Percentiles rank a stretch among this genome's conserved stretches.
Evolutionary conservation across 2,113 vertebrate species (phyloP).

Genomic region (Vidua macroura): DNA sequence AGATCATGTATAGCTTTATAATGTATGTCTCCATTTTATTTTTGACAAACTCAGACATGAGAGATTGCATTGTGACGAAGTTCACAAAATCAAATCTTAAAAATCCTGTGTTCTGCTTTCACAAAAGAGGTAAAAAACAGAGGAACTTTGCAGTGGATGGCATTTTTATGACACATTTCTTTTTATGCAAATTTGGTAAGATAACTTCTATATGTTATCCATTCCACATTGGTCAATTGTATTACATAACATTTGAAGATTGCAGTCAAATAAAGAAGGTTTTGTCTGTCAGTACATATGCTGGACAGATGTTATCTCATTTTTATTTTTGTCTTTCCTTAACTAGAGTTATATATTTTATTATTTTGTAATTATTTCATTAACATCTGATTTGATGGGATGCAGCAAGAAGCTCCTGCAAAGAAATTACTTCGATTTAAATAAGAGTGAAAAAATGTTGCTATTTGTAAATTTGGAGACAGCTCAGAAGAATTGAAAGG

Average conservation of each 20-base stretch:
- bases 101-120: background rate
- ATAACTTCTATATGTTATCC: background rate
- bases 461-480: conserved; percentile 4
- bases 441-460: background rate
- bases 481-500: background rate
- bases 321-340: background rate
- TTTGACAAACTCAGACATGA: background rate
- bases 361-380: background rate
- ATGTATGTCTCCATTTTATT: background rate
- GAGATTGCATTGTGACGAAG: background rate
- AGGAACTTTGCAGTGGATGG: background rate
- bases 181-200: background rate
- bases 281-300: background rate
- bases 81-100: background rate
- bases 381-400: background rate
- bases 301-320: background rate
- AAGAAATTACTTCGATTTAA: conserved; percentile 15
- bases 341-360: background rate
- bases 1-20: background rate
- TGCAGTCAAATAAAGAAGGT: background rate
- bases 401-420: background rate
- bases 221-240: background rate
- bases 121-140: background rate
- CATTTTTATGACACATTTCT: background rate
- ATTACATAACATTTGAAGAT: background rate